Percentiles rank a stretch among this genome's conserved stretches.
phyloP scores from a whole-genome alignment of 2,113 vertebrate species.

The Taurulus bubalis region DNA sequence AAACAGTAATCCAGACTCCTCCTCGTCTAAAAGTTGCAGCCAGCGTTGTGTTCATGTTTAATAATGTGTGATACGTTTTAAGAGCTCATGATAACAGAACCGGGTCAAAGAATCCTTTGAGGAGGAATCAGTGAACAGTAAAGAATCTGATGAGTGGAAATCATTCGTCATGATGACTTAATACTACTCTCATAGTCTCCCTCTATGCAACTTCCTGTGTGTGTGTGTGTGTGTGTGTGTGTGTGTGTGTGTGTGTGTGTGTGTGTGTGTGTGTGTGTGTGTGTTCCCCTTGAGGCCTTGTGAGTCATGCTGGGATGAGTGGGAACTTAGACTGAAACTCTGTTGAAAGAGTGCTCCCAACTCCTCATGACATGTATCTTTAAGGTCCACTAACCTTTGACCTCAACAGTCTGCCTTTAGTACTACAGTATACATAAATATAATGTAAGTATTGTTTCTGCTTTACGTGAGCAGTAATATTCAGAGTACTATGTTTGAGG shows the following conservation, averaged over 20 bases:
- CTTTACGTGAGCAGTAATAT: not conserved
- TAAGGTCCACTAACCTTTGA: no score
- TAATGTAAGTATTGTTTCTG: not conserved
- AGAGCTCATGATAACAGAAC: not conserved
- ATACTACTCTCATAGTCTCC: not conserved
- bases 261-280: slow-evolving; percentile 23
- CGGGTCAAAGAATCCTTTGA: no score
- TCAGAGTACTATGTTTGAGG: not conserved
- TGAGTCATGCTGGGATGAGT: slow-evolving; percentile 42
- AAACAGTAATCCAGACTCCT: not conserved
- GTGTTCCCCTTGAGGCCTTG: slow-evolving; percentile 7
- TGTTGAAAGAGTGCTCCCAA: not conserved
- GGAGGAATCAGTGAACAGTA: not conserved
- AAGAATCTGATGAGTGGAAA: not conserved
- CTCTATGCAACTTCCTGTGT: slow-evolving; percentile 22
- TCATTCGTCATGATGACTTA: not conserved
- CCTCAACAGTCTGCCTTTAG: no score
- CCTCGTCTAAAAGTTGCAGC: not conserved
- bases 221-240: not conserved
- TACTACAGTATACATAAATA: not conserved
- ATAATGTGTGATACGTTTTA: not conserved
- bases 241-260: not conserved
- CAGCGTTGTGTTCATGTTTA: not conserved
- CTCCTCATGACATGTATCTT: not conserved
- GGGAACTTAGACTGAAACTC: slow-evolving; percentile 40